Base-by-base conservation (phyloP, 2,113 vertebrate species). In the Brachirus orientalis region DNA sequence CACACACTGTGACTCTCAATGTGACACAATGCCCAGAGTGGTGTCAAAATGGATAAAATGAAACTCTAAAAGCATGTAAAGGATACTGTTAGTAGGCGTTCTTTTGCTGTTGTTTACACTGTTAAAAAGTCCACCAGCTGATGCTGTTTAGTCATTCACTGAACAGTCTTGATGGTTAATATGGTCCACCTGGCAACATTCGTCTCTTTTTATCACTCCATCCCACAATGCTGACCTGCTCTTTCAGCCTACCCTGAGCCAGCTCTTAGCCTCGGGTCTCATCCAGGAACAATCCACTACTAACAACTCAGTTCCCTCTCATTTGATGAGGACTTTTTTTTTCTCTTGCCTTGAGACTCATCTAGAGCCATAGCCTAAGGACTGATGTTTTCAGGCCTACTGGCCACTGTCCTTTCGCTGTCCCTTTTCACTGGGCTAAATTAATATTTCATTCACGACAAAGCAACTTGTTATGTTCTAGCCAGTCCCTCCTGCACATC, bases 391-490 rank as follows among this genome's bases (percentile, higher is more conserved):
- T 48, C 28, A 10, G 62, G 18, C 70, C 71, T 63, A 38, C 54
- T 45, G 47, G 58, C 17, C 12, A 13, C 22, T 58, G 19, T 58
- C 19, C 38, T 46, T 45, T 45, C 67, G 19, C 48, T 36, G 33
- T 60, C 44, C 44, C 28, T 51, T 59, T 64, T 36, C 62, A 56
- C 20, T 14, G 20, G 18, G 73, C 53, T 77, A 91, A 79, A 87
- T 72, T 73, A 82, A 77, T 43, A 85, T 69, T 69, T 69, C 73
- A 79, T 67, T 87, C 69, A 71, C 75, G 72, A 48, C 56, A 38
- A 47, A 79, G 54, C 44, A 53, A 59, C 18, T 76, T 64, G 40
- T 74, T 65, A 88, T 90, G 86, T 82, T 72, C 54, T 53, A 28
- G 61, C 66, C 75, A 58, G 65, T 55, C 38, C 72, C 56, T 55